Conservation (phyloP, 2,888 invertebrate genomes). For the Andrena haemorrhoa region DNA sequence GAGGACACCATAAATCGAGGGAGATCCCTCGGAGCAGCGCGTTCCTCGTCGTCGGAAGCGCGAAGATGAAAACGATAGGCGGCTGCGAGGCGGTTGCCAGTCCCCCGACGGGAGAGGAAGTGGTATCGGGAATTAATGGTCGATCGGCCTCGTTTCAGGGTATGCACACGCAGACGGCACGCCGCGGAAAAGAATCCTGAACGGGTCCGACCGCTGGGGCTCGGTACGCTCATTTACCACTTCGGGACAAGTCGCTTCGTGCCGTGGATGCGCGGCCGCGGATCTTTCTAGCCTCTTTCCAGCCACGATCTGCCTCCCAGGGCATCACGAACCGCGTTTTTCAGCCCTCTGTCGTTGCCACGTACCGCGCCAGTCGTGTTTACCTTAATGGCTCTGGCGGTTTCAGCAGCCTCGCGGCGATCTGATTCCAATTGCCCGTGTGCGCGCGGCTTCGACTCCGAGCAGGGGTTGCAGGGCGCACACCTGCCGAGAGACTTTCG, state of each 20-base stretch:
- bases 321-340: constrained; percentile 48
- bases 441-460: background rate
- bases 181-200: constrained; percentile 26
- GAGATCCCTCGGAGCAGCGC: constrained; percentile 11
- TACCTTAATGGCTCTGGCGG: constrained; percentile 20
- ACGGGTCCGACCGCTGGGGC: constrained; percentile 9
- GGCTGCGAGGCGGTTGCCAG: constrained; percentile 18
- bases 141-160: constrained; percentile 61
- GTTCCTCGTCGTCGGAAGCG: constrained; percentile 40
- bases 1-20: constrained; percentile 53
- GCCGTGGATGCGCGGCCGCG: constrained; percentile 18
- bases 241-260: constrained; percentile 22
- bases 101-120: constrained; percentile 10
- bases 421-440: constrained; percentile 30
- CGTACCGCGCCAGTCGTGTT: constrained; percentile 33
- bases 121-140: constrained; percentile 59
- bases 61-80: constrained; percentile 63
- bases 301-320: constrained; percentile 51
- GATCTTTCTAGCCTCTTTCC: constrained; percentile 38
- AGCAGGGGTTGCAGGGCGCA: background rate
- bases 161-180: constrained; percentile 36
- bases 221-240: constrained; percentile 14
- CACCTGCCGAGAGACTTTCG: background rate
- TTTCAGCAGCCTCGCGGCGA: constrained; percentile 17
- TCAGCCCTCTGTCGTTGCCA: constrained; percentile 46